Evolutionary conservation across 1,140 invertebrate genomes (phyloP), one percentile per base, ranked within the genome.

Genomic region (Cydia pomonella): DNA sequence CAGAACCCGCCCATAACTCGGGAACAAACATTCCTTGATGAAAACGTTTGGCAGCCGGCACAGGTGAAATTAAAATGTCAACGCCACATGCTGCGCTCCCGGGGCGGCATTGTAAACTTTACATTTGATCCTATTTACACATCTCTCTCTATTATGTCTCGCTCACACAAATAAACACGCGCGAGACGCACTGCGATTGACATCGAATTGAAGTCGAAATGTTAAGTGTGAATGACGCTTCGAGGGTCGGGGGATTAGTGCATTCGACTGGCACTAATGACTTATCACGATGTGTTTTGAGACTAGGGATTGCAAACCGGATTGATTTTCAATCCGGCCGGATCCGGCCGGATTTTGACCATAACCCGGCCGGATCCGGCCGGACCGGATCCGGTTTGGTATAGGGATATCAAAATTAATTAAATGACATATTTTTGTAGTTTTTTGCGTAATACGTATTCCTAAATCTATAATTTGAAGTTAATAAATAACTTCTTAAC

Each of bases 61-160:
- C 64, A 69, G 64, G 64, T 69, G 64, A 69, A 69, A 69, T 69
- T 69, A 41, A 69, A 69, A 69, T 41, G 64, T 69, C 64, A 69
- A 69, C 64, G 64, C 29, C 64, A 69, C 64, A 69, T 69, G 64
- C 16, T 38, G 9, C 64, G 64, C 29, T 41, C 64, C 64, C 33
- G 29, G 27, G 9, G 53, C 53, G 18, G 21, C 47, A 50, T 50
- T 50, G n/a, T 44, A 2, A 50, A 50, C n/a, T 18, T 7, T 7
- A 50, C n/a, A 50, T 50, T 50, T 50, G n/a, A 18, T 50, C 16
- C 47, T 18, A 18, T 50, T 50, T n/a, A 18, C n/a, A 50, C 12
- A 18, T 18, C 12, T 18, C 47, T n/a, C 47, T 3, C 41, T 12
- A 2, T 2, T 9, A 16, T 6, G 47, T 50, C 47, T 50, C 47